A percentile compares a stretch with the other conserved stretches of the same genome.
Conservation (phyloP, 2,888 invertebrate species). For the Cheilosia variabilis region DNA sequence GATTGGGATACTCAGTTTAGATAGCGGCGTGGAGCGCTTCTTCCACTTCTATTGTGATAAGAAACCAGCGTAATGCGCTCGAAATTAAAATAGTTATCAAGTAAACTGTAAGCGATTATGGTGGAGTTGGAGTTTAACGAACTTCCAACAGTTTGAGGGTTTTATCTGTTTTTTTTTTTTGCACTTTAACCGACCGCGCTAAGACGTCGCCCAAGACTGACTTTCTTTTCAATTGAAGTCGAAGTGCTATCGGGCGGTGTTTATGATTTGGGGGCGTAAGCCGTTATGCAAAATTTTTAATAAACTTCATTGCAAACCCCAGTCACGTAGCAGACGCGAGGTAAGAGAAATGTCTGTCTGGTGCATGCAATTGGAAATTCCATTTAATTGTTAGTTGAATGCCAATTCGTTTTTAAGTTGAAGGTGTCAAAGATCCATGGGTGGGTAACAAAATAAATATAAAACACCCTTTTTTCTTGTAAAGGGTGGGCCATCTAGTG, state of each 20-base stretch:
- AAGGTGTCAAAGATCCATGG: not conserved
- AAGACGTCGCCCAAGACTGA: conserved; percentile 33
- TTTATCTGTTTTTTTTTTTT: not conserved
- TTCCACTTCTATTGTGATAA: conserved; percentile 37
- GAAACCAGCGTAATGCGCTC: not conserved
- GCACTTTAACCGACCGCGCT: conserved; percentile 20
- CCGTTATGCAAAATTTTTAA: conserved; percentile 38
- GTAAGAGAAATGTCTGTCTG: conserved; percentile 13
- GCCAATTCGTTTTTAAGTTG: conserved; percentile 33
- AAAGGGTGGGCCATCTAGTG: no score
- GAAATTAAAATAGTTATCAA: conserved; percentile 26
- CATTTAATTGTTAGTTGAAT: conserved; percentile 48
- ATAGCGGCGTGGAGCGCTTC: conserved; percentile 7
- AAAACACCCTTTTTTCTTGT: no score
- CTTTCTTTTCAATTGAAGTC: conserved; percentile 39
- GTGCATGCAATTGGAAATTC: conserved; percentile 51
- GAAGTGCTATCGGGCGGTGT: conserved; percentile 26
- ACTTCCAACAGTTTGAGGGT: conserved; percentile 13
- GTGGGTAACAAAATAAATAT: no score
- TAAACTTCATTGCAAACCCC: conserved; percentile 15
- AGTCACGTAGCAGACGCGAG: conserved; percentile 59
- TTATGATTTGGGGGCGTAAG: conserved; percentile 44
- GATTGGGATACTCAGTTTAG: not conserved
- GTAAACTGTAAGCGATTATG: conserved; percentile 15
- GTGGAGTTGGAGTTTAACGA: conserved; percentile 48